Percentiles rank a stretch among this genome's conserved stretches.
Conservation (phyloP, 2,113 vertebrate genomes). For the Hydrolagus affinis region DNA sequence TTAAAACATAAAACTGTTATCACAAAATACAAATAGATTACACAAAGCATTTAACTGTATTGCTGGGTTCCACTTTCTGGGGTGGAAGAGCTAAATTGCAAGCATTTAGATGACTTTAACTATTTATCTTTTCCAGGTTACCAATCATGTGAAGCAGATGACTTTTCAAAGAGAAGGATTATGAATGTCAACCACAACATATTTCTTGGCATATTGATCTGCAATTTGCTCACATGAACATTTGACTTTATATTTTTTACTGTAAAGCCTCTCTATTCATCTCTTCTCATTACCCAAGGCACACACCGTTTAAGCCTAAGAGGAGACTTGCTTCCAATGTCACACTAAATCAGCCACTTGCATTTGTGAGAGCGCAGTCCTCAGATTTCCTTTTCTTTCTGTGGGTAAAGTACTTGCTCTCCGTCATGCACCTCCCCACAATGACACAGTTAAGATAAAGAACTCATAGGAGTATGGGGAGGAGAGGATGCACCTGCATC, state of each 20-base stretch:
- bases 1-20: slow-evolving; percentile 32
- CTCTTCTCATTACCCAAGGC: background rate
- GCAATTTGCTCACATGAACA: background rate
- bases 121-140: background rate
- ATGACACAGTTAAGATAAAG: too few species aligned
- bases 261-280: background rate
- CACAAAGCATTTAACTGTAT: slow-evolving; percentile 24
- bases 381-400: too few species aligned
- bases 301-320: background rate
- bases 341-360: background rate
- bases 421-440: too few species aligned
- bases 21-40: slow-evolving; percentile 30
- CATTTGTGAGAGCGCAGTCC: too few species aligned
- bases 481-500: too few species aligned
- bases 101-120: background rate
- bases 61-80: background rate
- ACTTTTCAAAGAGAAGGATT: background rate
- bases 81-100: background rate
- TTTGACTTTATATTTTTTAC: background rate
- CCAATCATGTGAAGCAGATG: background rate
- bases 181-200: background rate
- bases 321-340: background rate
- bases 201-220: background rate
- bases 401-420: too few species aligned
- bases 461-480: too few species aligned